Evolutionary conservation across 2,797 vertebrate genomes (phyloP), one percentile per base, ranked within the genome.

Genomic region (Onychomys torridus): DNA sequence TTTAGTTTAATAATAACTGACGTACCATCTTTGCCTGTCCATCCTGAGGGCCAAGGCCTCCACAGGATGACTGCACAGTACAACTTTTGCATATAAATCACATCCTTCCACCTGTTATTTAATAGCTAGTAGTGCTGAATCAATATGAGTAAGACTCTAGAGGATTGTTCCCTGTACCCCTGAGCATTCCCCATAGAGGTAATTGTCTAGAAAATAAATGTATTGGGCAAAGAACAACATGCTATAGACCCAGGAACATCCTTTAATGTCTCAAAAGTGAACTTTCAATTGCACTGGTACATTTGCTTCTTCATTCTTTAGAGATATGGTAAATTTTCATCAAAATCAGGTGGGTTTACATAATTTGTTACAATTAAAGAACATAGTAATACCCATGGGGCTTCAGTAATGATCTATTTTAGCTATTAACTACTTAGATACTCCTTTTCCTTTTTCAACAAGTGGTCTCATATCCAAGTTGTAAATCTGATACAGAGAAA

Each of bases 401-500:
- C 95, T 96, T 97, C 94, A 95, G 65, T 97, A 98, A 97, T 96
- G 95, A 98, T 97, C 84, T n/a, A 61, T 67, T 96, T 87, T 65
- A 43, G 78, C 75, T 87, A 82, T 21, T 97, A 94, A 93, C 97
- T 96, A 98, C 46, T 91, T 92, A 90, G 92, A 96, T 4, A 5
- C 91, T 96, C 25, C 90, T 97, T 84, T 85, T 79, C 83, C 97
- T 96, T 94, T 96, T 96, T 95, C 55, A 98, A 90, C 49, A 96
- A 82, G 63, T 98, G 97, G 98, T 95, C 97, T 96, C 95, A 97
- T 88, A 95, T 93, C 63, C 83, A 12, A 23, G 96, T 97, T 94
- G 98, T 97, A 98, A 95, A 97, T 98, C 95, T 98, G 88, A 98
- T 97, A 96, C 90, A 97, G 97, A 94, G 94, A 98, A 98, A 98